Base-by-base conservation (phyloP, 2,888 invertebrate genomes). In the Synergus gifuensis region DNA sequence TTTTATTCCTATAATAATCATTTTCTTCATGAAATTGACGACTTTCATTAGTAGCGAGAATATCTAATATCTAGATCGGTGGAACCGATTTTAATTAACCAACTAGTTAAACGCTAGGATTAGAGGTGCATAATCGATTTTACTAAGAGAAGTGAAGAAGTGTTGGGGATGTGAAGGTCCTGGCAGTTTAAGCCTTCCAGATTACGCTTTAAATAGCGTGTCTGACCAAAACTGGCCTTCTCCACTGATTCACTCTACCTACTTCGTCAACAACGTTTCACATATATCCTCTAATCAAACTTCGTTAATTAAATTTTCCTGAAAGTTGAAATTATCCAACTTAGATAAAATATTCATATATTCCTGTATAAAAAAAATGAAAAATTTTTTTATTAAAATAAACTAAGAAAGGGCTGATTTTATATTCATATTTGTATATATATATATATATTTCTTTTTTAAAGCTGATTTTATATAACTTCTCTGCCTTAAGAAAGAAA, bases 71-170 rank as follows among this genome's bases (percentile, higher is more conserved):
- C 64, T n/a, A n/a, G 44, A 54, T 40, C 11, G 11, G 16, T 49
- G 73, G 12, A 54, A 54, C 9, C 54, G 49, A 69, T 69, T 69
- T 69, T 69, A 73, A 73, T 73, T 73, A 73, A 54, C 73, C 12
- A 36, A 58, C 54, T 54, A 69, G 69, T 73, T 73, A 49, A 40
- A 40, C 28, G 54, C 36, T 36, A 36, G 73, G 73, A 73, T 73
- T 73, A 73, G 49, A 73, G 54, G 73, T 73, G 73, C 73, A 73
- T 54, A 40, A 58, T 73, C 73, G 54, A 73, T 73, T 73, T 58
- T 73, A 54, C 28, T 28, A 58, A 36, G 73, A 73, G 73, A 73
- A 54, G 73, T 73, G 73, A 36, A 36, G 12, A 40, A 46, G 67
- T 64, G 67, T 18, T 46, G 18, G n/a, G n/a, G 40, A 73, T 49